Conservation (phyloP, 2,113 vertebrate species). For the Nannospalax galili region DNA sequence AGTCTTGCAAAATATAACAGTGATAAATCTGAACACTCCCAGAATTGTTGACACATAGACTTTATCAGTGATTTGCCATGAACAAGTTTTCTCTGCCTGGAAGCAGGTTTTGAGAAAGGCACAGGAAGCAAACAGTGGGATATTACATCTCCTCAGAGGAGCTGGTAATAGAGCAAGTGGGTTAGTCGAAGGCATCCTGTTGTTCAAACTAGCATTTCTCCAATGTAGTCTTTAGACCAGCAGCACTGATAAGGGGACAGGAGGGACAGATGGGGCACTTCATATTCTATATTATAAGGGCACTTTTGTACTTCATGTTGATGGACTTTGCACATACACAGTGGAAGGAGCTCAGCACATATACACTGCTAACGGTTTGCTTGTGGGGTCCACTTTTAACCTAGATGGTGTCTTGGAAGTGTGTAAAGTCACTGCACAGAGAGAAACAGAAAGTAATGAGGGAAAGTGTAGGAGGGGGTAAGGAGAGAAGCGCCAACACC, state of each 20-base stretch:
- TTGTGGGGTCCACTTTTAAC: neutral
- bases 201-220: neutral
- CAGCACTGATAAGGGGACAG: too few species aligned
- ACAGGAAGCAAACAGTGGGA: too few species aligned
- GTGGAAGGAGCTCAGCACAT: neutral
- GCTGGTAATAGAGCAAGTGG: neutral
- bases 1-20: conserved; percentile 1
- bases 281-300: neutral
- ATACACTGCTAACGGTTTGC: neutral
- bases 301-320: neutral
- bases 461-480: neutral
- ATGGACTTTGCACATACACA: neutral
- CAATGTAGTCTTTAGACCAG: neutral
- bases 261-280: neutral
- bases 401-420: neutral
- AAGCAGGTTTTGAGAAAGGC: conserved; percentile 22
- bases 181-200: neutral
- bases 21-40: neutral
- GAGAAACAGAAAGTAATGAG: too few species aligned
- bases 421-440: neutral
- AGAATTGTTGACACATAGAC: neutral
- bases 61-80: neutral
- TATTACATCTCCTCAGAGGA: neutral
- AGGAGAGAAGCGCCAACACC: too few species aligned
- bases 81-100: neutral